Evolutionary conservation across 1,140 invertebrate genomes (phyloP).

Genomic region (Papilio xuthus): DNA sequence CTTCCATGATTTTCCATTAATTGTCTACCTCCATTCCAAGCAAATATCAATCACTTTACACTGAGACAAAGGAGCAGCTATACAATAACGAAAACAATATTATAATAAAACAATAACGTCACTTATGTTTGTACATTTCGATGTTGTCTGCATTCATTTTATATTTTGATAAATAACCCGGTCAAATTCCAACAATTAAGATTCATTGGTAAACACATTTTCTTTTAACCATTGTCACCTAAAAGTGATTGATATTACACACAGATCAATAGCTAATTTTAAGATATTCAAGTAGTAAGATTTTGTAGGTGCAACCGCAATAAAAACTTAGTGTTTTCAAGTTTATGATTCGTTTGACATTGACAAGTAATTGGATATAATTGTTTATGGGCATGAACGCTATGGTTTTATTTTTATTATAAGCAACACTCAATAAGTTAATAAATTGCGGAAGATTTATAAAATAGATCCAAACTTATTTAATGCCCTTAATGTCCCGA

Average conservation of each 20-base stretch:
- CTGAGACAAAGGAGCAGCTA: conserved; percentile 3
- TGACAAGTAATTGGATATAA: background rate
- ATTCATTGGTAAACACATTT: background rate
- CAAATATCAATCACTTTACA: conserved; percentile 10
- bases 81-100: conserved; percentile 20
- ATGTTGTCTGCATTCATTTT: background rate
- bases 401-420: background rate
- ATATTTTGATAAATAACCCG: background rate
- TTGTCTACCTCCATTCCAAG: background rate
- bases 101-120: conserved; percentile 18
- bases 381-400: background rate
- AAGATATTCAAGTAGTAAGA: background rate
- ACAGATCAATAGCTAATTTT: background rate
- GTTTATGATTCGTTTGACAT: background rate
- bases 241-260: background rate
- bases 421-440: conserved; percentile 3
- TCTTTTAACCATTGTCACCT: background rate
- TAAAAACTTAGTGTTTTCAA: conserved; percentile 15
- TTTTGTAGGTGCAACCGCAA: background rate
- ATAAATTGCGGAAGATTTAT: background rate
- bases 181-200: background rate
- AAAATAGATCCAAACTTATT: background rate
- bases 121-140: conserved; percentile 12
- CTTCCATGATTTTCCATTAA: conserved; percentile 68
- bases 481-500: background rate